Base-by-base conservation (phyloP, 2,888 invertebrate genomes). In the Tipula confusa region DNA sequence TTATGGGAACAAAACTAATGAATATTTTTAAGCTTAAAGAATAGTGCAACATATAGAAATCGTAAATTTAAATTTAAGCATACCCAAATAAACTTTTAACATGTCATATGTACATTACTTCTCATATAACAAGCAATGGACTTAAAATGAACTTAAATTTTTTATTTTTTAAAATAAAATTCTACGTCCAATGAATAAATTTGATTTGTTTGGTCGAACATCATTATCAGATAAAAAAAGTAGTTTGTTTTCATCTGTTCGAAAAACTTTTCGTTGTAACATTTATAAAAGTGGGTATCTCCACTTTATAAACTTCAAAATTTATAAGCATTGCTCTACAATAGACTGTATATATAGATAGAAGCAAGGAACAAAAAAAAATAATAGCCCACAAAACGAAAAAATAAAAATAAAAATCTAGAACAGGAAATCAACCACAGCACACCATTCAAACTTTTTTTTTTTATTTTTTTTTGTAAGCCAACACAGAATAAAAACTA, bases 341-440 rank as follows among this genome's bases (percentile, higher is more conserved):
- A 64, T 64, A 18, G 64, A 64, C 64, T 43, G 15, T 3, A 15
- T 43, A 15, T 43, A 15, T 43, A 15, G 3, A 43, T 15, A 43
- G n/a, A 43, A 3, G 9, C 43, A n/a, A 3, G 15, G 43, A 15
- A 43, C 43, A n/a, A 15, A 43, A 64, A 33, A 18, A 64, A 7
- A 64, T 64, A 64, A 64, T 64, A 24, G 24, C 64, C 64, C 24
- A 24, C 64, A 18, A 1, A 18, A 18, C 18, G 1, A 15, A 48
- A 24, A 18, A 64, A 64, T 24, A 6, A 64, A 24, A 64, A 64
- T 24, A 64, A 64, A 64, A 24, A 64, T 24, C 64, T 64, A 64
- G 64, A 64, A 24, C 24, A 64, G 64, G 64, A 64, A 64, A 64
- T 64, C 64, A 64, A 64, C 64, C 64, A 64, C 64, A 64, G 64